Conservation (phyloP, 2,113 vertebrate genomes). For the Suricata suricatta region DNA sequence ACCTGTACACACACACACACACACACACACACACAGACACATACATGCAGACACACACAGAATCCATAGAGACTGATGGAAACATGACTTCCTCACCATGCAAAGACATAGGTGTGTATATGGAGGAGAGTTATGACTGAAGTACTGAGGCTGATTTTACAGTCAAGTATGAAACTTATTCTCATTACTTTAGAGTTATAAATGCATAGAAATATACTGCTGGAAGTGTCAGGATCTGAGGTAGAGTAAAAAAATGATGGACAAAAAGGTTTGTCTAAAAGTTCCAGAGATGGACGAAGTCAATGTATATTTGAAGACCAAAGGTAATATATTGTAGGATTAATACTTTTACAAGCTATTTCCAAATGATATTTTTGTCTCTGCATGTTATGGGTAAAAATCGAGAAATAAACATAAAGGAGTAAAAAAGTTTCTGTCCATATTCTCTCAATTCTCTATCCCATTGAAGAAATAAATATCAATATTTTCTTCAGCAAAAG, state of each 20-base stretch:
- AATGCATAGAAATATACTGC: background rate
- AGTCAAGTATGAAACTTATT: background rate
- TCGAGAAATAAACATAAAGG: background rate
- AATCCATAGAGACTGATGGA: background rate
- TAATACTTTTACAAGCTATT: slow-evolving; percentile 48
- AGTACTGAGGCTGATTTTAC: background rate
- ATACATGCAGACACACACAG: background rate
- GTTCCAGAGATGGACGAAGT: background rate
- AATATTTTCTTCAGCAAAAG: background rate
- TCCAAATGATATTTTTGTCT: background rate
- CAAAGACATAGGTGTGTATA: background rate
- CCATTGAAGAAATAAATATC: background rate
- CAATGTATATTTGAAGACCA: background rate
- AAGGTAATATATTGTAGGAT: background rate
- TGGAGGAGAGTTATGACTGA: background rate
- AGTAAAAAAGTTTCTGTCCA: background rate
- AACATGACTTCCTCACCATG: background rate
- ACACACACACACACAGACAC: too few relatives aligned
- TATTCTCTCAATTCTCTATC: background rate
- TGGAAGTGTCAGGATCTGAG: background rate
- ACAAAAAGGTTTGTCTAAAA: background rate
- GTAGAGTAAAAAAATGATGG: background rate
- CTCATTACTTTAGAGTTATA: background rate
- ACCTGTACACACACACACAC: too few relatives aligned
- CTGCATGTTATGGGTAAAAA: background rate